Percentiles rank a stretch among this genome's conserved stretches.
phyloP scores from a whole-genome alignment of 1,140 invertebrate genomes.

The Drosophila melanica region DNA sequence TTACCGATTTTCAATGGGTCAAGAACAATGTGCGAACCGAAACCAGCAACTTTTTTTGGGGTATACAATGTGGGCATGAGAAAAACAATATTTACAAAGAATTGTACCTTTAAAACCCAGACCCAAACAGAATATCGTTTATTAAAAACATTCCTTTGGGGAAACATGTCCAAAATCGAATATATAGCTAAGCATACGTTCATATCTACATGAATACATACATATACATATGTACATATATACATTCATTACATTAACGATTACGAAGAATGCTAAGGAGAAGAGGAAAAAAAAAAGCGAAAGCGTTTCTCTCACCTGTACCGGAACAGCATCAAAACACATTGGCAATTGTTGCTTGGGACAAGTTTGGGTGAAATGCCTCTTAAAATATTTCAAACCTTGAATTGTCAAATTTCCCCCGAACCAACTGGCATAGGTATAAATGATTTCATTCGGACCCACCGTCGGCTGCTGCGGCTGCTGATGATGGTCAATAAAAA shows the following conservation, averaged over 20 bases:
- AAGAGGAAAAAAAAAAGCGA: not conserved
- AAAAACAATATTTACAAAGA: too few relatives aligned
- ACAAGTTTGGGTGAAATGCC: constrained; percentile 3
- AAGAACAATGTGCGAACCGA: too few relatives aligned
- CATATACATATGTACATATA: not conserved
- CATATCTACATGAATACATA: not conserved
- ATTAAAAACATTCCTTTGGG: too few relatives aligned
- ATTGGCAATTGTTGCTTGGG: not conserved
- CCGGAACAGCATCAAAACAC: not conserved
- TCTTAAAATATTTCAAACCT: constrained; percentile 18
- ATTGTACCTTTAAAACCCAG: too few relatives aligned
- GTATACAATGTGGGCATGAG: too few relatives aligned
- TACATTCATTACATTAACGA: not conserved
- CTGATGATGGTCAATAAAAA: constrained; percentile 6
- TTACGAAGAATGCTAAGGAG: not conserved
- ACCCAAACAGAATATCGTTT: too few relatives aligned
- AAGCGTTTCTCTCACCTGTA: not conserved
- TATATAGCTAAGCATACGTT: too few relatives aligned
- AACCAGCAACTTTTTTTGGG: too few relatives aligned
- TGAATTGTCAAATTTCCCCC: constrained; percentile 18
- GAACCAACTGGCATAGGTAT: not conserved
- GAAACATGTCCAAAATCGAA: too few relatives aligned
- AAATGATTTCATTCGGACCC: constrained; percentile 2
- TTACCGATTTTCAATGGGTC: too few relatives aligned
- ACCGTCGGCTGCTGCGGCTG: not conserved